Conservation (phyloP, 2,797 vertebrate species). For the Enteromius unitaeniatus region DNA sequence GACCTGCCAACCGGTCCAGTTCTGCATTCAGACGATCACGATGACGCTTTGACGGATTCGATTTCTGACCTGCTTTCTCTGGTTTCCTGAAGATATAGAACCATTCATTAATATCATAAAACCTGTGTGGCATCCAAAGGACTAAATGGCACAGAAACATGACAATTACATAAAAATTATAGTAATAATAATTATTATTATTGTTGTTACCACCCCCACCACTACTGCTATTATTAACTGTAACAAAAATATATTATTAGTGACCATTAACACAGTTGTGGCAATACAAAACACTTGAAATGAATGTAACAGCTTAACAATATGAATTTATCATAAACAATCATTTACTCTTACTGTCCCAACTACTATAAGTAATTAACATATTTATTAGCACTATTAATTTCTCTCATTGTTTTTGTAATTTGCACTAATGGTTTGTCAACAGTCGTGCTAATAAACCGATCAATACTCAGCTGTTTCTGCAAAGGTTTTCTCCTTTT, state of each 20-base stretch:
- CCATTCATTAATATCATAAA: background rate
- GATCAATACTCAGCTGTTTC: conserved; percentile 82
- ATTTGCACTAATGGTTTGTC: background rate
- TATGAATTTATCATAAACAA: background rate
- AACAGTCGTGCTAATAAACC: background rate
- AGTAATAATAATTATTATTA: background rate
- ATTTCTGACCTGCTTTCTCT: conserved; percentile 70
- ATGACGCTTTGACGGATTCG: conserved; percentile 90
- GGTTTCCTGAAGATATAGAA: conserved; percentile 53
- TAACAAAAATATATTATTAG: background rate
- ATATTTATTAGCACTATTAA: background rate
- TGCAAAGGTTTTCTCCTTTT: conserved; percentile 87
- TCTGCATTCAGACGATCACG: conserved; percentile 88
- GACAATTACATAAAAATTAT: background rate
- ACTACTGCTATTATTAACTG: background rate
- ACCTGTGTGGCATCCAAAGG: background rate
- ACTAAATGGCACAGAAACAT: background rate
- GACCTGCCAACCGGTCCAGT: conserved; percentile 85
- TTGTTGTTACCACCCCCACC: background rate
- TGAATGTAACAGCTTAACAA: background rate
- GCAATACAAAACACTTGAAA: background rate
- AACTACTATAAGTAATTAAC: background rate
- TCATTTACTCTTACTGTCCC: background rate
- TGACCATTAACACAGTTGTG: background rate
- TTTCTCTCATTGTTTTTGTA: background rate